These are phyloP conservation scores for Coluber constrictor DNA, from an alignment of 2,797 vertebrate genomes.

Conservation along the genomic window DNA sequence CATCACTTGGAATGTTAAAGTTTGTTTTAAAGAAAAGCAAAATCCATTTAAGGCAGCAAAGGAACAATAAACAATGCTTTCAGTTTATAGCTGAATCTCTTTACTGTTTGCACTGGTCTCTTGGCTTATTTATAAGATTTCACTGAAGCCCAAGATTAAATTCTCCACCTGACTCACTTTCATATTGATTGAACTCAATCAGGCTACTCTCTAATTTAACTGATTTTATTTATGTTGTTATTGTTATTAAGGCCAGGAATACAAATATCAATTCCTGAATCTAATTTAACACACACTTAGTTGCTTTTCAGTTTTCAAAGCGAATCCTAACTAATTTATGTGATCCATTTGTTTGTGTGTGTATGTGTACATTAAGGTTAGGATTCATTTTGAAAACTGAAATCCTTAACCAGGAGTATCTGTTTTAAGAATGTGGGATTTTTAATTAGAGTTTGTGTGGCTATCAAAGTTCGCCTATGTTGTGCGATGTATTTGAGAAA, in stretches of 20 bases:
- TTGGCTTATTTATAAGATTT: slow-evolving; percentile 65
- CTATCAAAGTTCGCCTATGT: slow-evolving; percentile 44
- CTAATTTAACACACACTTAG: slow-evolving; percentile 62
- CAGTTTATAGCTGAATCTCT: slow-evolving; percentile 48
- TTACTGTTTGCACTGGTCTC: slow-evolving; percentile 47
- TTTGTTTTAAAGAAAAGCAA: slow-evolving; percentile 46
- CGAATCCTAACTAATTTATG: slow-evolving; percentile 42
- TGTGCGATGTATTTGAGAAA: slow-evolving; percentile 28
- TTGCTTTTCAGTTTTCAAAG: slow-evolving; percentile 37
- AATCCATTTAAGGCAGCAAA: slow-evolving; percentile 39
- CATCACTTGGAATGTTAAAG: slow-evolving; percentile 41
- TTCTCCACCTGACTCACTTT: slow-evolving; percentile 69
- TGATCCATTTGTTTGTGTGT: not conserved
- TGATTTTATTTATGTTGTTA: slow-evolving; percentile 46
- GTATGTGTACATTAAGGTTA: slow-evolving; percentile 51
- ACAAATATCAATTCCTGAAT: slow-evolving; percentile 73
- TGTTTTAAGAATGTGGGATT: slow-evolving; percentile 55
- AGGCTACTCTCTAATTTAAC: slow-evolving; percentile 70
- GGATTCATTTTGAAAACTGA: slow-evolving; percentile 71
- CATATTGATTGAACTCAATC: slow-evolving; percentile 70
- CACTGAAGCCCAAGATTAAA: slow-evolving; percentile 64
- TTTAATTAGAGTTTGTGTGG: not conserved
- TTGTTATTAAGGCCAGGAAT: slow-evolving; percentile 70
- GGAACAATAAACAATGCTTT: slow-evolving; percentile 39
- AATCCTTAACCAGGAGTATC: slow-evolving; percentile 66